Evolutionary conservation across 2,888 invertebrate genomes (phyloP), one percentile per base, ranked within the genome.

Genomic region (Tetropium fuscum): DNA sequence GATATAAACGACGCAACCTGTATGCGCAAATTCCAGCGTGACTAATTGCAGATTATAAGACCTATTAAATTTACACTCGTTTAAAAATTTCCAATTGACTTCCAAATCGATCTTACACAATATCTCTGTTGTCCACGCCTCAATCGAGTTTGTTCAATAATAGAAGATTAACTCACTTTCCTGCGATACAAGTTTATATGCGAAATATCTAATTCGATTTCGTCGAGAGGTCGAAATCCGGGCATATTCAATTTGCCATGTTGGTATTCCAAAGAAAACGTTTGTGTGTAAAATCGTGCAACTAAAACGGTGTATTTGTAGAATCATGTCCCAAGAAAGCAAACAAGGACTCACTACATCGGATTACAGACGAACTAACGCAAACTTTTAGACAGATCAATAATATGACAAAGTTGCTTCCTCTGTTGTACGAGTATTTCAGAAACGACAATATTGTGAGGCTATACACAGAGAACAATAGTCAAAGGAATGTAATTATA

Each of bases 241-340:
- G 47, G 25, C 25, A 60, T 54, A 64, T 61, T 59, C 53, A 60
- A 56, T 61, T 63, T 60, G 55, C 44, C 51, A 60, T 55, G 61
- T 66, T 66, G 56, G 63, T 60, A 64, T 63, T 69, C 64, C 41
- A 36, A 36, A 51, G 54, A 55, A 56, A 51, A 59, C 60, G 49
- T 56, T 56, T 53, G 56, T 54, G 59, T 61, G 58, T 64, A 63
- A 59, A 66, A 64, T 55, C 59, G 25, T 63, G 67, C 59, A 64
- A 63, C 66, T 58, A 56, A 68, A 68, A 58, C 66, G 63, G 15
- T 58, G 51, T 58, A 48, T 65, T 67, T 66, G 62, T 63, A 49
- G 69, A 62, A 59, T 57, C 62, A 48, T 59, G 65, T 65, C 60
- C 58, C 60, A 53, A 61, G 55, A 66, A 66, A 59, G 63, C 55